Evolutionary conservation across 2,888 invertebrate species (phyloP).

Genomic region (Tipula unca): DNA sequence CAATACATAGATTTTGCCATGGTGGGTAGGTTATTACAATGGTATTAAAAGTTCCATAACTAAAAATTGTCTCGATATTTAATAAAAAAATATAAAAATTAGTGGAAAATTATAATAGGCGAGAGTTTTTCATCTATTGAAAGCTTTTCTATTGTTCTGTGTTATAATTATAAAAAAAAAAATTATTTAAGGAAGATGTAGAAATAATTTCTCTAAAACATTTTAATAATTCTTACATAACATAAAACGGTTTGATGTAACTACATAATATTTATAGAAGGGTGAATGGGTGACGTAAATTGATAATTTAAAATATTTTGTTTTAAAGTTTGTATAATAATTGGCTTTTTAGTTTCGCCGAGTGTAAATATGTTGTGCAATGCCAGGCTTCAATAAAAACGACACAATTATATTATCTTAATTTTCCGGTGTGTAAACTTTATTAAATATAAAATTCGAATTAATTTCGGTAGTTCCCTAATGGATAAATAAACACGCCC

Average conservation of each 20-base stretch:
- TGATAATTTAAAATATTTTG: neutral
- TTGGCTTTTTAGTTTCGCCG: no score
- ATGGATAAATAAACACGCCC: neutral
- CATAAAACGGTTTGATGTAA: neutral
- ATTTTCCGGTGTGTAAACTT: neutral
- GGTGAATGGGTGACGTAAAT: neutral
- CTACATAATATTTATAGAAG: neutral
- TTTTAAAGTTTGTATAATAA: neutral
- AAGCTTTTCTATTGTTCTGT: neutral
- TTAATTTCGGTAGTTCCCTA: neutral
- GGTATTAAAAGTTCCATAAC: neutral
- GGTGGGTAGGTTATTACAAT: neutral
- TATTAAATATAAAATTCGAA: neutral
- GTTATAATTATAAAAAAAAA: neutral
- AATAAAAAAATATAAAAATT: neutral
- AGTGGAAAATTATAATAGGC: neutral
- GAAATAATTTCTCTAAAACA: neutral
- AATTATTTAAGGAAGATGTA: neutral
- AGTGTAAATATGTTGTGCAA: neutral
- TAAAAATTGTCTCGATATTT: neutral
- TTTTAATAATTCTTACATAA: neutral
- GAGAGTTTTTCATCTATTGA: neutral
- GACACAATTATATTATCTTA: neutral
- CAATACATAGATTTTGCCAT: neutral
- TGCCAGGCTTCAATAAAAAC: neutral